Base-by-base conservation (phyloP, 2,888 invertebrate species). In the Hemistola chrysoprasaria region DNA sequence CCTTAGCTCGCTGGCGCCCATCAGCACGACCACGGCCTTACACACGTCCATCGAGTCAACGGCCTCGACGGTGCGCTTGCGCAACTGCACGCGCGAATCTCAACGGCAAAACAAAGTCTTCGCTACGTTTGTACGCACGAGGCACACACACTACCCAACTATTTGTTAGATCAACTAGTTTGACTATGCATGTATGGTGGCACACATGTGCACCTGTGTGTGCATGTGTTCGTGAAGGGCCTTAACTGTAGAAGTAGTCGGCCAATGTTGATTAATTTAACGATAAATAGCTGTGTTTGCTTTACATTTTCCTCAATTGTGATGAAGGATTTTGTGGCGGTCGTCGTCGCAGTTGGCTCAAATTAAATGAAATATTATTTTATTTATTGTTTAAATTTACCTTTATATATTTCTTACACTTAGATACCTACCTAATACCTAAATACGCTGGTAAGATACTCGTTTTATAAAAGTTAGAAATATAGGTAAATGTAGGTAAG, bases 51-150 rank as follows among this genome's bases (percentile, higher is more conserved):
- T 37, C 44, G 78, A 82, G 88, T 87, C 88, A 88, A 86, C 67
- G 88, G 86, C 88, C 88, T 88, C 88, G 80, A 78, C 64, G 67
- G 57, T 70, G 71, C 76, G 80, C 82, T 87, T 87, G 87, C 88
- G 86, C 87, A 87, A 87, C 79, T 65, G 68, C 81, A 78, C 85
- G 79, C 85, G 85, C 88, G 86, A 88, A 88, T 88, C 88, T 88
- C 82, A 72, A 82, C 83, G 69, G 81, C 86, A 83, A 87, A 87
- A 87, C 85, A 85, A 83, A 82, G 73, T 82, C 77, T 74, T 71
- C 56, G 52, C 50, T 53, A 48, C 56, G 53, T 56, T 50, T 65
- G 77, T 73, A 76, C 74, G 78, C 62, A 39, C 40, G 43, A 55
- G 57, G 48, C 58, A 60, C 65, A 54, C 58, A 55, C 59, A 66